Base-by-base conservation (phyloP, 2,888 invertebrate genomes). In the Dynastes maya region DNA sequence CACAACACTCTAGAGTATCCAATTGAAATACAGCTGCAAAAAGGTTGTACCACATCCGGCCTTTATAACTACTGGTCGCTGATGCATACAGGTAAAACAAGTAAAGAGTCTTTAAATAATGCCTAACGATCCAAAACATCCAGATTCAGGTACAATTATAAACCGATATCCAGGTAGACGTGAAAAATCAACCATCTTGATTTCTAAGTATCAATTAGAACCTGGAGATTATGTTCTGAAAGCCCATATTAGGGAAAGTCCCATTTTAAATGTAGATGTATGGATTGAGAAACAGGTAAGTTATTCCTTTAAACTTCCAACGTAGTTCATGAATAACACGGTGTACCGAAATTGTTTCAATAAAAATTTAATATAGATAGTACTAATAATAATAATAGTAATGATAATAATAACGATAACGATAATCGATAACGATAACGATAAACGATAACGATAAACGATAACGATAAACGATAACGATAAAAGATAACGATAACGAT, bases 211-310 rank as follows among this genome's bases (percentile, higher is more conserved):
- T 9, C 51, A 53, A 32, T 32, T 76, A 9, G 11, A 22, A 1
- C 49, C 51, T 8, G 76, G 76, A 4, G 51, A 65, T n/a, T 76
- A 76, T 37, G 4, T 76, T 0, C 22, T 76, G 1, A 37, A 13
- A 5, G 27, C 65, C 6, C 53, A 76, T 8, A 37, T 76, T 16
- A 64, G 63, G 9, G 64, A 76, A 16, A 76, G 22, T 0, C 22
- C 76, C 6, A 16, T 32, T 3, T 58, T 71, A n/a, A n/a, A 16
- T 1, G 2, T 8, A n/a, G 71, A 71, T 11, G n/a, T 58, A 2
- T 55, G 55, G 55, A 32, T 71, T 6, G 58, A 71, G 22, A 22
- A 5, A 13, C 55, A 58, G 37, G 71, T 71, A 71, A 16, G 16
- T 55, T 53, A 1, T 53, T 53, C 9, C 2, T 49, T 51, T 51